These are phyloP conservation scores for Sanderia malayensis DNA, from an alignment of 30 jellyfish, hydroid and myxozoan species.

Conservation along the genomic window DNA sequence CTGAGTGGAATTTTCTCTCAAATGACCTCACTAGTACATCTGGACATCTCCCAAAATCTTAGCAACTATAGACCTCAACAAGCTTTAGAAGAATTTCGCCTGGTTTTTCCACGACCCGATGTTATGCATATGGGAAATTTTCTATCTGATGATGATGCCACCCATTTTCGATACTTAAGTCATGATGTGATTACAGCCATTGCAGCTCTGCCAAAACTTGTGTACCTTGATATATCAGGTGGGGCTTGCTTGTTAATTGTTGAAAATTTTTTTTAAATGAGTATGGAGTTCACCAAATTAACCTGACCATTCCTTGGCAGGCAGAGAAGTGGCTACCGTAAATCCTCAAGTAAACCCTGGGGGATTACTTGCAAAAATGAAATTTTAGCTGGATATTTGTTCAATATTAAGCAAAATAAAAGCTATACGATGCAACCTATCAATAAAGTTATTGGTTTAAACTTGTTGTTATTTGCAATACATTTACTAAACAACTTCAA, in stretches of 20 bases:
- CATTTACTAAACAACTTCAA: too few relatives aligned
- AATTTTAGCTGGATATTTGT: too few relatives aligned
- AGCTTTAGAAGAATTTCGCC: background rate
- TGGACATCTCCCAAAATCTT: conserved; percentile 64
- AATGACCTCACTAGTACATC: conserved; percentile 36
- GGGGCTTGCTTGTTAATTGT: too few relatives aligned
- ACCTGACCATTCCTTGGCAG: background rate
- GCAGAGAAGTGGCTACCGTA: background rate
- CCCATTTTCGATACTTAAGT: background rate
- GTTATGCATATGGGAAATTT: too few relatives aligned
- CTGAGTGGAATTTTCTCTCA: background rate
- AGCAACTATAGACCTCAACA: background rate
- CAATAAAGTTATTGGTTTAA: too few relatives aligned
- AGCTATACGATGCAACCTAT: too few relatives aligned
- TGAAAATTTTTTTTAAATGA: too few relatives aligned
- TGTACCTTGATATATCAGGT: conserved; percentile 85
- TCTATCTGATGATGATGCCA: background rate
- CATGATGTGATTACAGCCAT: conserved; percentile 16
- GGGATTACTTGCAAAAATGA: too few relatives aligned
- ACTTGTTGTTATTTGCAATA: too few relatives aligned
- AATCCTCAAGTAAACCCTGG: too few relatives aligned
- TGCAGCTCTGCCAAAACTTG: conserved; percentile 45
- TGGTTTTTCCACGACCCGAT: too few relatives aligned
- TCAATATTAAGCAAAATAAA: too few relatives aligned
- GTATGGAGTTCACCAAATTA: background rate